Conservation (phyloP, 2,113 vertebrate species). For the Myotis brandtii region DNA sequence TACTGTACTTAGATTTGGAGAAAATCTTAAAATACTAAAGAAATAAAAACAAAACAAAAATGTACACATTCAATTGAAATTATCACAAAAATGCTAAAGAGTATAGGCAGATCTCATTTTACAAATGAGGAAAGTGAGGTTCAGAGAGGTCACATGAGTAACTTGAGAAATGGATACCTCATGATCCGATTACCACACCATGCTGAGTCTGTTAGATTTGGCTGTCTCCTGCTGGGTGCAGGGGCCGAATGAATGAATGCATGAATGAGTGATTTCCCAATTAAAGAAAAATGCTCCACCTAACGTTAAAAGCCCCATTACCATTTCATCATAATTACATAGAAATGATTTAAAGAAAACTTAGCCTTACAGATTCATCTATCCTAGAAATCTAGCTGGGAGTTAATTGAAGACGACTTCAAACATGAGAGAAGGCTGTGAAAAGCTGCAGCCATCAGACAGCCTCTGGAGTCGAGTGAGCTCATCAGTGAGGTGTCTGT, state of each 20-base stretch:
- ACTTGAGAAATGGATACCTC: neutral
- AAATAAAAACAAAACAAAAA: neutral
- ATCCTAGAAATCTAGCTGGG: neutral
- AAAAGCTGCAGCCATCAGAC: neutral
- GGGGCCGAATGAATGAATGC: neutral
- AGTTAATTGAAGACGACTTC: neutral
- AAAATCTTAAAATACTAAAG: conserved; percentile 42
- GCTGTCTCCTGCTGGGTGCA: neutral
- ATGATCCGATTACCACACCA: neutral
- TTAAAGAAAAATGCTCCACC: neutral
- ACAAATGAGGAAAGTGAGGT: neutral
- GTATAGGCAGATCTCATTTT: neutral
- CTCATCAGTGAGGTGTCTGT: neutral
- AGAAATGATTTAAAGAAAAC: neutral
- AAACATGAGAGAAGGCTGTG: neutral
- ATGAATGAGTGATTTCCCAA: neutral
- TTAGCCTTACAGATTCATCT: neutral
- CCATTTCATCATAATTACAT: conserved; percentile 5
- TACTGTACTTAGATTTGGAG: neutral
- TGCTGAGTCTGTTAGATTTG: neutral
- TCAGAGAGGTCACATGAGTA: neutral
- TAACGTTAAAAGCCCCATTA: neutral
- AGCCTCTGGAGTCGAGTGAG: neutral
- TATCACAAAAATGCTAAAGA: neutral
- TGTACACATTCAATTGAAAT: neutral